A percentile compares a stretch with the other conserved stretches of the same genome.
These are phyloP conservation scores for Cryptomyrus ogoouensis DNA, from an alignment of 2,113 vertebrate genomes.

Conservation along the genomic window DNA sequence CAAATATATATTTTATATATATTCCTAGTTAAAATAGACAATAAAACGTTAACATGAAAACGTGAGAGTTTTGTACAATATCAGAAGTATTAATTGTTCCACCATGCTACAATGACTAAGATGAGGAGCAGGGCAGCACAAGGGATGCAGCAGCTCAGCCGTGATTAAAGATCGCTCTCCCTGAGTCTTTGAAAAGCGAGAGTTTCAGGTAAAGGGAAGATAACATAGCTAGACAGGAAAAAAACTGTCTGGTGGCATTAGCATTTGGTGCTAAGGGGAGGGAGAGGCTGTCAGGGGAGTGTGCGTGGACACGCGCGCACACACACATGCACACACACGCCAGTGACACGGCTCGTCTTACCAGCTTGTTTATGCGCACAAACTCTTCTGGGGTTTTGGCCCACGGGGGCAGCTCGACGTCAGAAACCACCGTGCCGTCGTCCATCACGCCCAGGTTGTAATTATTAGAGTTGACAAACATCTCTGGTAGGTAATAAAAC, in stretches of 20 bases:
- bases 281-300: slow-evolving; percentile 11
- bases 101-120: background rate
- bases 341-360: slow-evolving; percentile 58
- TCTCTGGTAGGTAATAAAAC: slow-evolving; percentile 98
- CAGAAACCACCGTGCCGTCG: slow-evolving; percentile 84
- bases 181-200: slow-evolving; percentile 29
- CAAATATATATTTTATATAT: background rate
- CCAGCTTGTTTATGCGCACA: slow-evolving; percentile 91
- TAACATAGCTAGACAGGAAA: slow-evolving; percentile 49
- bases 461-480: slow-evolving; percentile 94
- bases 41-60: background rate
- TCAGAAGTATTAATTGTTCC: background rate
- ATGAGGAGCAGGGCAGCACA: too few species aligned
- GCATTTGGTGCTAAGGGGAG: slow-evolving; percentile 30
- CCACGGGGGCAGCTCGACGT: slow-evolving; percentile 97
- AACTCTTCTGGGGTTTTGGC: slow-evolving; percentile 96
- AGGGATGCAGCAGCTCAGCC: background rate
- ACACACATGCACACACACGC: slow-evolving; percentile 21
- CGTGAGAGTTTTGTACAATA: background rate
- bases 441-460: slow-evolving; percentile 98
- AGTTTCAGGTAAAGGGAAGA: slow-evolving; percentile 52
- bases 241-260: slow-evolving; percentile 54
- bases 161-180: background rate
- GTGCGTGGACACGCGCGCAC: slow-evolving; percentile 24
- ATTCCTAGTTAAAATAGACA: background rate